Base-by-base conservation (phyloP, 2,888 invertebrate species). In the Onchidella celtica region DNA sequence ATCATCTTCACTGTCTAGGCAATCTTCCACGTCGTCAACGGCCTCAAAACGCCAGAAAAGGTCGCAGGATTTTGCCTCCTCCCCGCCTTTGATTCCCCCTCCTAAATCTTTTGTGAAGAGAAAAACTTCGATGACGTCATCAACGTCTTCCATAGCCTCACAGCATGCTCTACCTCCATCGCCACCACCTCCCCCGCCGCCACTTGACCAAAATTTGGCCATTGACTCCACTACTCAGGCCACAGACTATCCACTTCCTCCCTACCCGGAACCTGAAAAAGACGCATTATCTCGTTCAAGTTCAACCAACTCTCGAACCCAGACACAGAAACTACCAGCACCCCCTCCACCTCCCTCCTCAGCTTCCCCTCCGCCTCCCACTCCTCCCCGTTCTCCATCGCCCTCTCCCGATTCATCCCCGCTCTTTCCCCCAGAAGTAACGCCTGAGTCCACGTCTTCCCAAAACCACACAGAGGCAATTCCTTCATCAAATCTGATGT, bases 61-160 rank as follows among this genome's bases (percentile, higher is more conserved):
- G 21, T 6, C 34, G 47, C 59, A 24, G 14, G 3, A 21, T 6
- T 9, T 57, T 34, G n/a, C 24, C n/a, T 9, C 1, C 6, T n/a
- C 72, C 1, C 79, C 72, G 4, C 79, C 79, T 2, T 55, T 79
- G 63, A 79, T 79, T 21, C 79, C 79, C 1, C 55, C 72, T 14
- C 72, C 79, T n/a, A 63, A 65, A 24, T 32, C 72, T 1, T 73
- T 79, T 36, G 40, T 65, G 1, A 14, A 55, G 34, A 55, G 63
- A 11, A 68, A 65, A 47, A 14, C 38, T 3, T 66, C 76, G 0
- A 55, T 73, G 29, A 59, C 72, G 6, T 77, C 40, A 14, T 76
- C 77, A n/a, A 29, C 47, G 24, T 63, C 74, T 4, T 79, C 82
- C 32, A n/a, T 66, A 11, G 27, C 66, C n/a, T 63, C 82, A 21